phyloP scores from a whole-genome alignment of 2,888 invertebrate species.

The Machimus rusticus region DNA sequence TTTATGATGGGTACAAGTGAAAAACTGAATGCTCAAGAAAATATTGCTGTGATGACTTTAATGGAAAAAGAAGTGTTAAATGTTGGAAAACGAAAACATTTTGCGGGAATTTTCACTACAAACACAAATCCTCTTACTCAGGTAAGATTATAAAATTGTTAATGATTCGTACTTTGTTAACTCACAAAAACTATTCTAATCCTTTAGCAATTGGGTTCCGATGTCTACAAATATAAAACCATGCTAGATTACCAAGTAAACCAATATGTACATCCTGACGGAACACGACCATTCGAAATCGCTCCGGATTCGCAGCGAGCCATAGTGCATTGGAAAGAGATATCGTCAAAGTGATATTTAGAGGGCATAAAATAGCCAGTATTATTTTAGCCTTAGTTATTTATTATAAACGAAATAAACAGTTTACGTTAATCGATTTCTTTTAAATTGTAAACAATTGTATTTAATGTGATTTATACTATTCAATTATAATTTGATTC shows the following conservation, averaged over 20 bases:
- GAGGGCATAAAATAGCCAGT: background rate
- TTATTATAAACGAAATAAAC: background rate
- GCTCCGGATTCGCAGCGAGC: conserved; percentile 81
- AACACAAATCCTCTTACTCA: conserved; percentile 90
- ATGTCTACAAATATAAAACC: conserved; percentile 80
- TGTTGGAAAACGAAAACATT: conserved; percentile 71
- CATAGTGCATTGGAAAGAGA: conserved; percentile 77
- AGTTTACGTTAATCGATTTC: background rate
- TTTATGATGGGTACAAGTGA: conserved; percentile 88
- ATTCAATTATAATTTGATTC: background rate
- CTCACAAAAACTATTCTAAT: background rate
- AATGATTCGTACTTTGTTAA: background rate
- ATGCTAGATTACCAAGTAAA: conserved; percentile 83
- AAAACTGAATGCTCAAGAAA: conserved; percentile 73
- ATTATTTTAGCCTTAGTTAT: background rate
- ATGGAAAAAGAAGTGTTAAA: conserved; percentile 79
- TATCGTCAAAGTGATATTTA: background rate
- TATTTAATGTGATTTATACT: background rate
- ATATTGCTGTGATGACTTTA: conserved; percentile 78
- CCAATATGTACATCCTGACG: conserved; percentile 75
- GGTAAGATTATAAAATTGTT: conserved; percentile 62
- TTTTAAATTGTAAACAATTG: background rate
- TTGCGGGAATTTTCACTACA: conserved; percentile 82
- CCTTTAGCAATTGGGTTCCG: conserved; percentile 79
- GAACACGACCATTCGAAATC: conserved; percentile 74